Percentiles rank a stretch among this genome's conserved stretches.
phyloP scores from a whole-genome alignment of 1,140 invertebrate genomes.

The Drosophila willistoni region DNA sequence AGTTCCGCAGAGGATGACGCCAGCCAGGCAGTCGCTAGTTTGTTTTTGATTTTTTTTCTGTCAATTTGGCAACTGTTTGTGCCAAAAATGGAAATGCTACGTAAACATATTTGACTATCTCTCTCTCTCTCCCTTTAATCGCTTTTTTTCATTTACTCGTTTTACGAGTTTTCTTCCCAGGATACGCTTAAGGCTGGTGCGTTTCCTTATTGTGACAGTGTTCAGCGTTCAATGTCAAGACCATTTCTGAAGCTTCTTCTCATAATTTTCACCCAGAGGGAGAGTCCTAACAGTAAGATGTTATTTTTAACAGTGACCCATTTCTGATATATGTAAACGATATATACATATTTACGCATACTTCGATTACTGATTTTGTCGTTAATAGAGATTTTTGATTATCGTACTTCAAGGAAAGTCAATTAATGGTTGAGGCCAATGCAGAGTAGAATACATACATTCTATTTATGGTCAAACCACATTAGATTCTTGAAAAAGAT shows the following conservation, averaged over 20 bases:
- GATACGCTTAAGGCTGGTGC: slow-evolving; percentile 64
- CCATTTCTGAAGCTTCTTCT: slow-evolving; percentile 21
- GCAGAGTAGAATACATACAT: no score
- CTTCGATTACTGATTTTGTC: no score
- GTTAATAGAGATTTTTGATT: no score
- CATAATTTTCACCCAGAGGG: no score
- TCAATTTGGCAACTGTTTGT: slow-evolving; percentile 37
- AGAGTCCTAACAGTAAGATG: no score
- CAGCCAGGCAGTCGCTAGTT: slow-evolving; percentile 42
- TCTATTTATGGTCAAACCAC: no score
- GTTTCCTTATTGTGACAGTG: slow-evolving; percentile 71
- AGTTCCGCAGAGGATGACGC: background rate
- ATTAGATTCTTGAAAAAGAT: no score
- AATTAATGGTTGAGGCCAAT: no score
- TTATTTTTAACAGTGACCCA: no score
- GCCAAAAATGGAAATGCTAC: slow-evolving; percentile 23
- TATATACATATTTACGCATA: background rate
- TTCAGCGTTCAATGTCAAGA: slow-evolving; percentile 72
- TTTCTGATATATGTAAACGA: no score
- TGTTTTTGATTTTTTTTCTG: background rate
- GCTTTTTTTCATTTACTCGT: slow-evolving; percentile 1
- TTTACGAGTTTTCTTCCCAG: slow-evolving; percentile 22
- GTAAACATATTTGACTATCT: slow-evolving; percentile 33
- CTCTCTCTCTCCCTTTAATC: slow-evolving; percentile 15
- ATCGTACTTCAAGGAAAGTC: no score